These are phyloP conservation scores for Euthynnus affinis DNA, from an alignment of 2,797 vertebrate species.

Conservation along the genomic window DNA sequence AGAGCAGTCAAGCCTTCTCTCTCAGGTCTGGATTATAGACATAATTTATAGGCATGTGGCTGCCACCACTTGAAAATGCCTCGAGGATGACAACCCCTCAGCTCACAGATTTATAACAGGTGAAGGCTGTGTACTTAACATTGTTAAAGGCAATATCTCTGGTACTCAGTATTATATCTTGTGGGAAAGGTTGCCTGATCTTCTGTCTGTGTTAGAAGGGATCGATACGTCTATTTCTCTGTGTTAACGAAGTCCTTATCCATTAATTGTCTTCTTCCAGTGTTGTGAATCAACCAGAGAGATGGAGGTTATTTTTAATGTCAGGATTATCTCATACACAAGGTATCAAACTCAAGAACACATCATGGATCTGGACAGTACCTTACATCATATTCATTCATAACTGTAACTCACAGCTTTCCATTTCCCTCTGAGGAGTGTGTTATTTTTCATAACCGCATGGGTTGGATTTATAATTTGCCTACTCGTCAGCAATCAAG, in stretches of 20 bases:
- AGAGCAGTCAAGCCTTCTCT: slow-evolving; percentile 8
- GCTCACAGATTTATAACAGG: slow-evolving; percentile 18
- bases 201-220: not conserved
- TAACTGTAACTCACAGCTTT: too few species aligned
- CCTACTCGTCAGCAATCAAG: not conserved
- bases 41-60: slow-evolving; percentile 22
- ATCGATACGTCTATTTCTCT: not conserved
- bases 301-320: not conserved
- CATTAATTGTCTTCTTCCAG: too few species aligned
- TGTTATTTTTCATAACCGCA: not conserved
- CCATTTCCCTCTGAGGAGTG: not conserved
- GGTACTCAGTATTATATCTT: not conserved
- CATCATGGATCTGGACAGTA: too few species aligned
- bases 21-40: slow-evolving; percentile 25
- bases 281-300: not conserved
- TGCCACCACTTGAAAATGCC: slow-evolving; percentile 29
- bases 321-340: not conserved
- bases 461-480: not conserved
- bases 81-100: slow-evolving; percentile 14
- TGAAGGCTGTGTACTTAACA: not conserved
- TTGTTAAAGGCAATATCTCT: not conserved
- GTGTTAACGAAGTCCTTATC: not conserved
- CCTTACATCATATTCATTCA: not conserved
- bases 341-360: not conserved
- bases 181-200: not conserved